phyloP scores from a whole-genome alignment of 1,140 invertebrate species.

The Drosophila navojoa region DNA sequence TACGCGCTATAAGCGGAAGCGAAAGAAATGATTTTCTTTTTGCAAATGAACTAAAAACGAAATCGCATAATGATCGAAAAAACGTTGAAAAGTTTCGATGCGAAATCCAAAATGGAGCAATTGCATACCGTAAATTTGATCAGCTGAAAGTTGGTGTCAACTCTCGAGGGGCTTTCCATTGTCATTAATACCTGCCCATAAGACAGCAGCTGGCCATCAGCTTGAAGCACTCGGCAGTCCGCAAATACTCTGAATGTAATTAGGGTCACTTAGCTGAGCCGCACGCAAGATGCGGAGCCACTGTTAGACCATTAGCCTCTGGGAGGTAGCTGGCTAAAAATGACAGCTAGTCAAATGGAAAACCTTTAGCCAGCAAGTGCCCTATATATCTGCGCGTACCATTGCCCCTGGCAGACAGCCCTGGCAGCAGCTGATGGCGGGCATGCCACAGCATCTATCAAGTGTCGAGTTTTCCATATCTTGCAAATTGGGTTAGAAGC shows the following conservation, averaged over 20 bases:
- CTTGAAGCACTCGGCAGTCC: background rate
- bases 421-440: background rate
- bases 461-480: slow-evolving; percentile 32
- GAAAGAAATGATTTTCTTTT: background rate
- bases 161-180: slow-evolving; percentile 35
- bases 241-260: slow-evolving; percentile 60
- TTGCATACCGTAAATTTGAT: slow-evolving; percentile 15
- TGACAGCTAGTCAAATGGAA: slow-evolving; percentile 54
- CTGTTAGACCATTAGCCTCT: slow-evolving; percentile 32
- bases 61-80: slow-evolving; percentile 4
- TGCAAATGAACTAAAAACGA: background rate
- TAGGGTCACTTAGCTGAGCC: slow-evolving; percentile 60
- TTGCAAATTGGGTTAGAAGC: slow-evolving; percentile 71
- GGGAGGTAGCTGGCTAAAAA: slow-evolving; percentile 31
- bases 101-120: slow-evolving; percentile 1
- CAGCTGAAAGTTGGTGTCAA: slow-evolving; percentile 46
- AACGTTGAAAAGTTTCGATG: background rate
- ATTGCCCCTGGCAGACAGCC: too few relatives aligned
- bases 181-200: slow-evolving; percentile 47
- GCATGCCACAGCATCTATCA: slow-evolving; percentile 35
- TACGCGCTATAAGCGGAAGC: background rate
- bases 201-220: slow-evolving; percentile 47
- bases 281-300: slow-evolving; percentile 26
- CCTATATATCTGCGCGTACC: slow-evolving; percentile 10
- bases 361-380: slow-evolving; percentile 40